Conservation (phyloP, 2,113 vertebrate genomes). For the Marmota monax region DNA sequence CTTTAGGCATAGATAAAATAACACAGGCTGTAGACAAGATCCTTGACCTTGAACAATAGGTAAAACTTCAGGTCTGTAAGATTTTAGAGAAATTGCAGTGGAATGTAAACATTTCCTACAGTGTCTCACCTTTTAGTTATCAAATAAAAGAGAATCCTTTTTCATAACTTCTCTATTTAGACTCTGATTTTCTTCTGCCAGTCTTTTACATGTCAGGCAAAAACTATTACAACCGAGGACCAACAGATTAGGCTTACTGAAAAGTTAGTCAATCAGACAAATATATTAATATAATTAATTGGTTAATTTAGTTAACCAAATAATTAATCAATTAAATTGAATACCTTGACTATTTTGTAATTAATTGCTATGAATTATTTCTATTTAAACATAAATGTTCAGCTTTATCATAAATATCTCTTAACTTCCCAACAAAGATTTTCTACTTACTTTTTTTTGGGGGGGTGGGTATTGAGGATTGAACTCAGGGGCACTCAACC, state of each 20-base stretch:
- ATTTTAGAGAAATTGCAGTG: not conserved
- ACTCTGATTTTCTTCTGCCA: not conserved
- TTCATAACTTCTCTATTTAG: not conserved
- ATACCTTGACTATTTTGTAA: not conserved
- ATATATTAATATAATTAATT: too few relatives aligned
- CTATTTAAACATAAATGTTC: not conserved
- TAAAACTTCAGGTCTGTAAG: conserved; percentile 9
- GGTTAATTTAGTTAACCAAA: not conserved
- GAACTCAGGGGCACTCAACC: too few relatives aligned
- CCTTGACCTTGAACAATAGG: not conserved
- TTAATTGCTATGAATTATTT: not conserved
- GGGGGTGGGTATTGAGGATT: too few relatives aligned
- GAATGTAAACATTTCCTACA: not conserved
- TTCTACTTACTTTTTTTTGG: not conserved
- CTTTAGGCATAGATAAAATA: not conserved
- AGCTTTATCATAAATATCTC: not conserved
- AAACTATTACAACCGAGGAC: not conserved
- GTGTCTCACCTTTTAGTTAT: not conserved
- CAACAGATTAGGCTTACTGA: not conserved
- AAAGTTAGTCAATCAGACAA: not conserved
- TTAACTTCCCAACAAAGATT: not conserved
- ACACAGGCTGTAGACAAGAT: not conserved
- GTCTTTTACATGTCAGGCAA: not conserved
- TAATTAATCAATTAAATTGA: not conserved
- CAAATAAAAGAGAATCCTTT: not conserved